Evolutionary conservation across 2,888 invertebrate genomes (phyloP).

Genomic region (Hypomecis punctinalis): DNA sequence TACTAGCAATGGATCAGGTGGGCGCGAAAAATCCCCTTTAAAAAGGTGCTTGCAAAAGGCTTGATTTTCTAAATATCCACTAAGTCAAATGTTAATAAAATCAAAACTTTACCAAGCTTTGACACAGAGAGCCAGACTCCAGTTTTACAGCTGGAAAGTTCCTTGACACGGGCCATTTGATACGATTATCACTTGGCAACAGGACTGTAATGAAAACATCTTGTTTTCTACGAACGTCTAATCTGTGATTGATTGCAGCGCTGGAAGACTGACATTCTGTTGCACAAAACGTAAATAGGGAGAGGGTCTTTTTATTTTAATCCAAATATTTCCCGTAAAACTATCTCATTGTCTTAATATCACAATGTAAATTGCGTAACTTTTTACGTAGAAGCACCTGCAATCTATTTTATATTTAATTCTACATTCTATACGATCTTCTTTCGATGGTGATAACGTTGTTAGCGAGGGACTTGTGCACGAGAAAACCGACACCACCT

Average conservation of each 20-base stretch:
- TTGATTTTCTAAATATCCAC: background rate
- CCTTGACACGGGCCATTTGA: conserved; percentile 37
- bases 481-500: too few relatives aligned
- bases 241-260: conserved; percentile 17
- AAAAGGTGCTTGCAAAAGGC: background rate
- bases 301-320: background rate
- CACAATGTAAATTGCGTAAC: too few relatives aligned
- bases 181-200: conserved; percentile 36
- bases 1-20: too few relatives aligned
- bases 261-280: background rate
- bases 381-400: too few relatives aligned
- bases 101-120: background rate
- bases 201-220: conserved; percentile 28
- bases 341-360: too few relatives aligned
- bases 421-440: too few relatives aligned
- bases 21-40: too few relatives aligned
- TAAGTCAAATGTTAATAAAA: background rate
- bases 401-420: too few relatives aligned
- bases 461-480: too few relatives aligned
- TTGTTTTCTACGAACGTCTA: conserved; percentile 18
- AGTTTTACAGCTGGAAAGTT: conserved; percentile 35
- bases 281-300: conserved; percentile 1
- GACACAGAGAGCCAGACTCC: conserved; percentile 17
- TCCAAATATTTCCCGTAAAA: background rate
- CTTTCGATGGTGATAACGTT: too few relatives aligned